Conservation (phyloP, 2,113 vertebrate species). For the Tricholaema leucomelas region DNA sequence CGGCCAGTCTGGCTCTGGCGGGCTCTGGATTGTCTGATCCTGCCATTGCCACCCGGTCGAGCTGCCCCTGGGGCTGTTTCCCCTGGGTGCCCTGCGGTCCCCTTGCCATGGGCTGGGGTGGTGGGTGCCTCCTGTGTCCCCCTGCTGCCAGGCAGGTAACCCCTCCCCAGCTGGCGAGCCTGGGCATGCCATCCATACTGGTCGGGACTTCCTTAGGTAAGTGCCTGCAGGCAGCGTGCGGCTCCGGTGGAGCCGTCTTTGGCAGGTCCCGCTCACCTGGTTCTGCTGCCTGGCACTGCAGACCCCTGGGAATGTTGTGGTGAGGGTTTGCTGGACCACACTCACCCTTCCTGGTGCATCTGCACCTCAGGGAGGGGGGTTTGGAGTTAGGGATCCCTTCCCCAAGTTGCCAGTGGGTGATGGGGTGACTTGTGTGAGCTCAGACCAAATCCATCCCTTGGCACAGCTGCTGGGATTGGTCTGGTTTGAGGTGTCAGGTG, state of each 20-base stretch:
- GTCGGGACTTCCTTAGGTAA: slow-evolving; percentile 51
- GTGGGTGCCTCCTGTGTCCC: background rate
- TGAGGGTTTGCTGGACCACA: background rate
- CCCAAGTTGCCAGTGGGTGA: background rate
- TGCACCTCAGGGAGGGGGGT: rapidly evolving
- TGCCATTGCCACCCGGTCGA: background rate
- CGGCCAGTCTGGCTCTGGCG: slow-evolving; percentile 27
- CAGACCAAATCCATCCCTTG: rapidly evolving
- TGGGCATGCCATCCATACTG: background rate
- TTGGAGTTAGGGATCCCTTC: background rate
- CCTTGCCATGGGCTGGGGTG: background rate
- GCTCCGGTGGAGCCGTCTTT: background rate
- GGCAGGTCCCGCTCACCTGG: slow-evolving; percentile 2
- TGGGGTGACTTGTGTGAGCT: background rate
- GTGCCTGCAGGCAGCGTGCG: background rate
- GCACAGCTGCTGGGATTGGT: background rate
- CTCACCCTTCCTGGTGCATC: background rate
- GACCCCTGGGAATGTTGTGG: background rate
- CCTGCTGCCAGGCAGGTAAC: background rate
- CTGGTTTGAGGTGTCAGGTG: background rate
- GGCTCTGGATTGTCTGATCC: background rate
- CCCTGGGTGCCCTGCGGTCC: background rate
- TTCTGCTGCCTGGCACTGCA: background rate
- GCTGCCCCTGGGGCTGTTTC: background rate
- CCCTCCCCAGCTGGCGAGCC: background rate